These are phyloP conservation scores for Drosophila kambysellisi DNA, from an alignment of 2,888 invertebrate genomes.

Conservation along the genomic window DNA sequence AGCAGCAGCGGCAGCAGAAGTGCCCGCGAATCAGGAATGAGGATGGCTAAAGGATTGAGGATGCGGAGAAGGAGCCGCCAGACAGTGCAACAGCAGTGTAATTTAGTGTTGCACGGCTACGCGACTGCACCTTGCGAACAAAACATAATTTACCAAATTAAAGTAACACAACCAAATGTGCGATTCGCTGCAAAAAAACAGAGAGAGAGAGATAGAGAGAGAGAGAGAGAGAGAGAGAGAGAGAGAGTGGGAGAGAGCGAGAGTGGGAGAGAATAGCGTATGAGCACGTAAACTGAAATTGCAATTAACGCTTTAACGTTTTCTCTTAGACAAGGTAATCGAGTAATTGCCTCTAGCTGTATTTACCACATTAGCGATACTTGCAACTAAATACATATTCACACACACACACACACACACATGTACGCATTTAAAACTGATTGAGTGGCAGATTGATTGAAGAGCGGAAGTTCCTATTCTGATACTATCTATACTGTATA, in stretches of 20 bases:
- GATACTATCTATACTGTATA: not conserved
- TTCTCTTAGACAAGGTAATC: not conserved
- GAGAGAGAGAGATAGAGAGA: not conserved
- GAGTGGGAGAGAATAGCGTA: too few species aligned
- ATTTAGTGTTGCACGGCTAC: slow-evolving; percentile 59
- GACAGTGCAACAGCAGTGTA: slow-evolving; percentile 48
- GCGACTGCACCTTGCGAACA: slow-evolving; percentile 53
- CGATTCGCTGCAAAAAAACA: slow-evolving; percentile 1
- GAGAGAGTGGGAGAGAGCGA: not conserved
- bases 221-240: not conserved
- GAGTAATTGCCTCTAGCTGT: not conserved
- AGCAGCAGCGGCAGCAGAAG: not conserved
- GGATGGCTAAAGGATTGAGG: not conserved
- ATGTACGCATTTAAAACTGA: not conserved
- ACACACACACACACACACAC: not conserved
- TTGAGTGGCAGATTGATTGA: not conserved
- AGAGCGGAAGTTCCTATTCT: not conserved
- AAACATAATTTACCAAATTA: slow-evolving; percentile 74
- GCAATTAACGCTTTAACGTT: slow-evolving; percentile 8
- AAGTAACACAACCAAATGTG: slow-evolving; percentile 51
- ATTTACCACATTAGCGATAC: slow-evolving; percentile 8
- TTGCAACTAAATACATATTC: not conserved
- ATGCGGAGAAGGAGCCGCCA: slow-evolving; percentile 4
- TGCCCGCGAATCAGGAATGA: not conserved
- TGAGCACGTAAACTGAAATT: slow-evolving; percentile 1